These are phyloP conservation scores for Stegana nigrithorax DNA, from an alignment of 2,888 invertebrate species.

Conservation along the genomic window DNA sequence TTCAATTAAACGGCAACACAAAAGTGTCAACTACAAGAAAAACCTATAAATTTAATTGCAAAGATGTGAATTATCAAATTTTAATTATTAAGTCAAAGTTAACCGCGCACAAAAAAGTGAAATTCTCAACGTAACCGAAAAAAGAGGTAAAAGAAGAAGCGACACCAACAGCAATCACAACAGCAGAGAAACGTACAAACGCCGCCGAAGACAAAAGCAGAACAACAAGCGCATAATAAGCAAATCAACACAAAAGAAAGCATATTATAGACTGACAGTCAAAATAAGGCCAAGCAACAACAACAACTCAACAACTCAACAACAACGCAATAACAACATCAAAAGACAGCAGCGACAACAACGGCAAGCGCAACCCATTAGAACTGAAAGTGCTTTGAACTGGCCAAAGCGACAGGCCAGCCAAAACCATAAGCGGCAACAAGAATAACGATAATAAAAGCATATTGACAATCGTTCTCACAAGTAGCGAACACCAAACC, in stretches of 20 bases:
- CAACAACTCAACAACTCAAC: slow-evolving; percentile 17
- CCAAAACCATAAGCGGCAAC: background rate
- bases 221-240: slow-evolving; percentile 26
- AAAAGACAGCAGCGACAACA: background rate
- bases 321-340: slow-evolving; percentile 7
- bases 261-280: slow-evolving; percentile 22
- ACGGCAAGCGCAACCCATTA: background rate
- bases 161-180: background rate
- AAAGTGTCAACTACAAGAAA: no score
- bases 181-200: background rate
- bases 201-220: slow-evolving; percentile 19
- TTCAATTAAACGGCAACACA: no score
- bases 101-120: no score
- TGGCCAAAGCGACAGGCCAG: no score
- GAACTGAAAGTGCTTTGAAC: background rate
- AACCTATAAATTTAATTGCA: no score
- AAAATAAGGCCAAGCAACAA: slow-evolving; percentile 48
- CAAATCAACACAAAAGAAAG: slow-evolving; percentile 41
- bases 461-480: background rate
- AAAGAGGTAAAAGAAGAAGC: no score
- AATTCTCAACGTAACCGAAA: no score
- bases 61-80: no score
- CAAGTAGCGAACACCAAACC: background rate
- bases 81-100: no score
- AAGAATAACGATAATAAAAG: background rate